These are phyloP conservation scores for Drosophila baimaii DNA, from an alignment of 1,140 invertebrate species.

Conservation along the genomic window DNA sequence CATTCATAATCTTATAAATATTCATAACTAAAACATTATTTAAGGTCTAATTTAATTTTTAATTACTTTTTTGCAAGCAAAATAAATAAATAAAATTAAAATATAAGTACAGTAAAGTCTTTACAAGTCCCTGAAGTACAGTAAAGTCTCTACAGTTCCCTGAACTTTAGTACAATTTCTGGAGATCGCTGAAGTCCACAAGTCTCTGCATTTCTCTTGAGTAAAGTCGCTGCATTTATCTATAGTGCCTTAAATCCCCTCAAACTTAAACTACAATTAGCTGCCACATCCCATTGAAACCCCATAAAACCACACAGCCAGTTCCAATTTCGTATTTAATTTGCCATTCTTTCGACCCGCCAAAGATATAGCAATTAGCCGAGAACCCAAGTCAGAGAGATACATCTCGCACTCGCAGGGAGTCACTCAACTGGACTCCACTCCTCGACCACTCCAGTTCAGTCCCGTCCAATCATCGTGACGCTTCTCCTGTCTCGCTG, in stretches of 20 bases:
- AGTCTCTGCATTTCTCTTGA: background rate
- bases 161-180: no score
- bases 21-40: no score
- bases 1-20: no score
- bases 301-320: background rate
- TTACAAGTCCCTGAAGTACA: no score
- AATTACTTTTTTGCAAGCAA: no score
- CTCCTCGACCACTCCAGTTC: constrained; percentile 1
- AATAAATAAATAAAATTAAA: no score
- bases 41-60: no score
- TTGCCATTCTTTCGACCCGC: background rate
- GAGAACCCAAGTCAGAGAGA: constrained; percentile 4
- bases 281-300: background rate
- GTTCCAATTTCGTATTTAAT: background rate
- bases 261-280: background rate
- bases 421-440: constrained; percentile 29
- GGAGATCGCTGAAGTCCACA: no score
- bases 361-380: constrained; percentile 42
- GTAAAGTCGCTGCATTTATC: background rate
- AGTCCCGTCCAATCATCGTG: constrained; percentile 26
- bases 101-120: no score
- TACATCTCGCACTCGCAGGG: constrained; percentile 21
- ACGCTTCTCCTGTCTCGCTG: background rate
- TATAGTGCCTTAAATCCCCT: background rate
- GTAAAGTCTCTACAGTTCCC: no score